phyloP scores from a whole-genome alignment of 1,140 invertebrate species.

The Zeugodacus cucurbitae region DNA sequence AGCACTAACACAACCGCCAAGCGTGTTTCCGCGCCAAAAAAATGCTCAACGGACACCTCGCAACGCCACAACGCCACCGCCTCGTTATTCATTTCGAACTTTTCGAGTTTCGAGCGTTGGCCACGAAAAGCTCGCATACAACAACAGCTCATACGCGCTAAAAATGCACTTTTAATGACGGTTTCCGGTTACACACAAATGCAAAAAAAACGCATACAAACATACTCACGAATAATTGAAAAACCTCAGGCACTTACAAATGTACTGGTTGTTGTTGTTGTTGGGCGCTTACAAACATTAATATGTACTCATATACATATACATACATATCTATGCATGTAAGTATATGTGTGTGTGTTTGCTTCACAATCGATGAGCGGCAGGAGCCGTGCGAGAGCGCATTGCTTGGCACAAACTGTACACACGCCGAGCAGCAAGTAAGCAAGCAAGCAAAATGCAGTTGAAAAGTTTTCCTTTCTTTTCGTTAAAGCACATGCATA shows the following conservation, averaged over 20 bases:
- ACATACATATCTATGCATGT: background rate
- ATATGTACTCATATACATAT: background rate
- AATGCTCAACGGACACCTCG: too few species aligned
- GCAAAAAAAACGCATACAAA: constrained; percentile 40
- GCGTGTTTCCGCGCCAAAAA: too few species aligned
- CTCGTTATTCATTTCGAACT: background rate
- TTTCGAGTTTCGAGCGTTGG: background rate
- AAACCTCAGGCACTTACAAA: background rate
- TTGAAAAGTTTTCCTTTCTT: constrained; percentile 30
- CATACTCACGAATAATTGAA: background rate
- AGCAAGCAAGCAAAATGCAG: background rate
- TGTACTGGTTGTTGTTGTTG: background rate
- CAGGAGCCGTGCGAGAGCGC: constrained; percentile 56
- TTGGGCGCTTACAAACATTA: background rate
- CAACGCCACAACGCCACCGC: background rate
- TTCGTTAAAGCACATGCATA: background rate
- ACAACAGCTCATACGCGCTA: constrained; percentile 47
- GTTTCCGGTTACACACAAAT: constrained; percentile 61
- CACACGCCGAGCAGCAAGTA: constrained; percentile 44
- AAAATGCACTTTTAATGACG: constrained; percentile 66
- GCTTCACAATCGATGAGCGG: constrained; percentile 47
- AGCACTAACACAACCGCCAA: background rate
- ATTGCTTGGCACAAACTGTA: constrained; percentile 65
- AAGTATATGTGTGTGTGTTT: background rate
- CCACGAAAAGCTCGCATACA: background rate